A percentile compares a stretch with the other conserved stretches of the same genome.
Conservation (phyloP, 2,797 vertebrate genomes). For the Threskiornis aethiopicus region DNA sequence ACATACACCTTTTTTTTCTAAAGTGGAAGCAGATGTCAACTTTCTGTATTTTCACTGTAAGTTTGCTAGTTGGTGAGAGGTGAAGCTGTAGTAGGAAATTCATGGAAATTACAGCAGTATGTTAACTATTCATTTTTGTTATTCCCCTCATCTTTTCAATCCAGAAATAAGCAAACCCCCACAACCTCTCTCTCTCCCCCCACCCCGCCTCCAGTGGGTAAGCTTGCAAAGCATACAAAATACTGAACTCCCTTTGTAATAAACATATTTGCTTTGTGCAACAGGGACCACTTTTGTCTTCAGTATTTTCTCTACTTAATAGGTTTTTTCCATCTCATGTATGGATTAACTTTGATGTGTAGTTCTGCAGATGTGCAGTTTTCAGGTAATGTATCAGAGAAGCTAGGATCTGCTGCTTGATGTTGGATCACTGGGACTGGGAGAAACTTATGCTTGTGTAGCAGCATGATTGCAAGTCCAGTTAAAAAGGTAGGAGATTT, state of each 20-base stretch:
- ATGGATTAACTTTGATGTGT: neutral
- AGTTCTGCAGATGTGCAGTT: neutral
- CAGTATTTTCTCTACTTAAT: neutral
- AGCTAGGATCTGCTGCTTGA: neutral
- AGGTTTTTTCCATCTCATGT: neutral
- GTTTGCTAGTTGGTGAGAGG: neutral
- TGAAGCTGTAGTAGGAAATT: neutral
- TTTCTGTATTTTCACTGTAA: neutral
- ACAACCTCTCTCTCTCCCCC: neutral
- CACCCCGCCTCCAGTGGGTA: neutral
- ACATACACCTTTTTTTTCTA: neutral
- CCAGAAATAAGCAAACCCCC: neutral
- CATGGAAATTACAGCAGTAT: neutral
- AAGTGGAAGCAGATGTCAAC: neutral
- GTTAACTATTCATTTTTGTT: neutral
- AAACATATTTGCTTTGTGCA: neutral
- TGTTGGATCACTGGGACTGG: neutral
- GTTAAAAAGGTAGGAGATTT: neutral
- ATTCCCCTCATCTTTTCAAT: neutral
- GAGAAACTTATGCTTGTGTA: neutral
- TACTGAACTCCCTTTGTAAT: neutral
- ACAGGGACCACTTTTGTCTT: neutral
- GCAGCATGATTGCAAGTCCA: neutral
- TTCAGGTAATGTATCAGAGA: neutral
- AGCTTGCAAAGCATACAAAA: neutral